These are phyloP conservation scores for Heliocidaris erythrogramma DNA, from an alignment of 35 echinoderm and acorn worm genomes.

Conservation along the genomic window DNA sequence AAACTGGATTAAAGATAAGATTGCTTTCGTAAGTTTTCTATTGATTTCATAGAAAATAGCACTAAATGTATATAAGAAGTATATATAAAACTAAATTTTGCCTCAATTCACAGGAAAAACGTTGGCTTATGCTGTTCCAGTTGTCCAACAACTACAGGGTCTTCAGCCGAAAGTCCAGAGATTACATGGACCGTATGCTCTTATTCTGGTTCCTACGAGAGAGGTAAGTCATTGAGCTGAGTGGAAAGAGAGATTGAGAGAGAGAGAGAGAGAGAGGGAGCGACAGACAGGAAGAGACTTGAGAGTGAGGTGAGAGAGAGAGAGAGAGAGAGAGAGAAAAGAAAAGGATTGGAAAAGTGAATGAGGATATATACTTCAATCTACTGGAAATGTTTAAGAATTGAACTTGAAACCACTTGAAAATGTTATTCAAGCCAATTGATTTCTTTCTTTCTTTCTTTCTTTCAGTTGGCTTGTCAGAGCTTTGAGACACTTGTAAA, in stretches of 20 bases:
- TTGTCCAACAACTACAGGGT: conserved; percentile 69
- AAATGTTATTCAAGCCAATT: not conserved
- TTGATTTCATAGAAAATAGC: too few species aligned
- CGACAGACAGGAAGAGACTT: not conserved
- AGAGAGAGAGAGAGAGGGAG: not conserved
- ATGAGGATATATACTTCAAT: too few species aligned
- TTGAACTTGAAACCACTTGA: not conserved
- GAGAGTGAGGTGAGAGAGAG: not conserved
- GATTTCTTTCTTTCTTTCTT: not conserved
- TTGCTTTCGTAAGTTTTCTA: too few species aligned
- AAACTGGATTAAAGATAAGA: too few species aligned
- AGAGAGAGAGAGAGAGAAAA: too few species aligned
- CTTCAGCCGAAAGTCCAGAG: conserved; percentile 70
- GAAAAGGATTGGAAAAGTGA: too few species aligned
- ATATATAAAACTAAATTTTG: too few species aligned
- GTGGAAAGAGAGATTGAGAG: not conserved
- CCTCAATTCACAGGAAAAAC: conserved; percentile 76
- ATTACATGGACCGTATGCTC: conserved; percentile 84
- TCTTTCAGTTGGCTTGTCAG: conserved; percentile 78
- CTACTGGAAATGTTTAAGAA: not conserved
- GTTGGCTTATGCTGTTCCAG: conserved; percentile 79
- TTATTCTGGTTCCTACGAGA: conserved; percentile 84
- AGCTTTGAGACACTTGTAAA: conserved; percentile 79
- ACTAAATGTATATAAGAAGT: too few species aligned
- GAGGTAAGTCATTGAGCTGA: conserved; percentile 62